A percentile compares a stretch with the other conserved stretches of the same genome.
These are phyloP conservation scores for Blastomussa wellsi DNA, from an alignment of 92 coral and sea anemone genomes.

Conservation along the genomic window DNA sequence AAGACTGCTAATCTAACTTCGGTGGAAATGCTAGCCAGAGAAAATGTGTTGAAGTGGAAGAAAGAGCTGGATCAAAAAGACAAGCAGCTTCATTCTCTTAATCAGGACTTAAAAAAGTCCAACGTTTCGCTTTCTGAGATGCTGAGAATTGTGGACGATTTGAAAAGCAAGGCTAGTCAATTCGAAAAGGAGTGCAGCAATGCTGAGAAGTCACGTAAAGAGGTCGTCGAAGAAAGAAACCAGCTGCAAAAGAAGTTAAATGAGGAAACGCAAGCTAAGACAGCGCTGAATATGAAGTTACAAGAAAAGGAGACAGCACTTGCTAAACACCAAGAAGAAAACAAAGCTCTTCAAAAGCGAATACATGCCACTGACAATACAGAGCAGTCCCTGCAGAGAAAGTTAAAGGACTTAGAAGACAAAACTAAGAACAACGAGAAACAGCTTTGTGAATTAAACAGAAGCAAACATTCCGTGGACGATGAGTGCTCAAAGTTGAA, in stretches of 20 bases:
- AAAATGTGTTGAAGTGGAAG: slow-evolving; percentile 43
- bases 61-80: slow-evolving; percentile 39
- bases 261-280: slow-evolving; percentile 39
- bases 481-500: slow-evolving; percentile 24
- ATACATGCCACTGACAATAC: slow-evolving; percentile 34
- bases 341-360: slow-evolving; percentile 44
- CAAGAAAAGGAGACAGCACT: slow-evolving; percentile 1
- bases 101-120: slow-evolving; percentile 29
- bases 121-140: slow-evolving; percentile 37
- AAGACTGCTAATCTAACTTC: slow-evolving; percentile 46
- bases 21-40: slow-evolving; percentile 27
- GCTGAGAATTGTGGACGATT: slow-evolving; percentile 36
- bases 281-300: slow-evolving; percentile 15
- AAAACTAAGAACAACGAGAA: slow-evolving; percentile 48
- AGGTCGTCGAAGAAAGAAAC: slow-evolving; percentile 20
- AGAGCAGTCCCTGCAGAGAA: slow-evolving; percentile 21
- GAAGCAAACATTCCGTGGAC: slow-evolving; percentile 28
- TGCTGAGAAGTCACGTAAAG: slow-evolving; percentile 37
- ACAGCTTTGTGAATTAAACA: slow-evolving; percentile 37
- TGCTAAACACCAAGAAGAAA: slow-evolving; percentile 42
- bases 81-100: slow-evolving; percentile 2
- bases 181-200: slow-evolving; percentile 50
- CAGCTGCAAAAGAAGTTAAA: slow-evolving; percentile 44
- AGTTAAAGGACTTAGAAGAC: slow-evolving; percentile 39
- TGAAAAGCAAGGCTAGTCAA: slow-evolving; percentile 42